Conservation (phyloP, 2,888 invertebrate genomes). For the Ceramica pisi region DNA sequence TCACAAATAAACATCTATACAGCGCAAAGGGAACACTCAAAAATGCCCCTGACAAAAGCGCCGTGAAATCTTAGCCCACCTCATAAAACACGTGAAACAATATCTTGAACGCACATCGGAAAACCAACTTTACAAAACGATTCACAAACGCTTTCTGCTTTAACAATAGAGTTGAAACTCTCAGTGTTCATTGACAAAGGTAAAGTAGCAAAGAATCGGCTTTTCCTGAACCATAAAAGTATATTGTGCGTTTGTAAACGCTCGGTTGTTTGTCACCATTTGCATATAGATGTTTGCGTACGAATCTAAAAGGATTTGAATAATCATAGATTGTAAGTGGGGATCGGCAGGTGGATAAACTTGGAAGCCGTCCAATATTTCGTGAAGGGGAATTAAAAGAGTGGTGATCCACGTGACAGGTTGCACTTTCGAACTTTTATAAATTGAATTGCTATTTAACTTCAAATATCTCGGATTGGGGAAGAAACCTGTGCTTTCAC, state of each 20-base stretch:
- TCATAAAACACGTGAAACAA: slow-evolving; percentile 91
- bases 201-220: slow-evolving; percentile 77
- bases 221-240: slow-evolving; percentile 89
- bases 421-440: slow-evolving; percentile 36
- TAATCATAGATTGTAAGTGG: slow-evolving; percentile 67
- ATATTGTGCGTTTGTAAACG: slow-evolving; percentile 90
- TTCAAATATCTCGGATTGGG: slow-evolving; percentile 4
- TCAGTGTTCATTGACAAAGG: slow-evolving; percentile 20
- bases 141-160: slow-evolving; percentile 29
- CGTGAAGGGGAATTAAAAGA: slow-evolving; percentile 44
- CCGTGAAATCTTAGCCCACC: slow-evolving; percentile 88
- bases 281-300: slow-evolving; percentile 85
- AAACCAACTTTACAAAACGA: slow-evolving; percentile 41
- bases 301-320: slow-evolving; percentile 71
- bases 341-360: slow-evolving; percentile 60
- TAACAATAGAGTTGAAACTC: slow-evolving; percentile 58
- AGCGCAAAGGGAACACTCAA: slow-evolving; percentile 80
- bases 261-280: slow-evolving; percentile 89
- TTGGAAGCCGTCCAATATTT: slow-evolving; percentile 56
- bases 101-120: slow-evolving; percentile 78
- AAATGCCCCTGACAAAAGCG: slow-evolving; percentile 81
- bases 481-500: slow-evolving; percentile 11
- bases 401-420: slow-evolving; percentile 24
- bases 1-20: slow-evolving; percentile 77
- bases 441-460: slow-evolving; percentile 35